Evolutionary conservation across 2,113 vertebrate genomes (phyloP).

Genomic region (Trochalopteron elliotii): DNA sequence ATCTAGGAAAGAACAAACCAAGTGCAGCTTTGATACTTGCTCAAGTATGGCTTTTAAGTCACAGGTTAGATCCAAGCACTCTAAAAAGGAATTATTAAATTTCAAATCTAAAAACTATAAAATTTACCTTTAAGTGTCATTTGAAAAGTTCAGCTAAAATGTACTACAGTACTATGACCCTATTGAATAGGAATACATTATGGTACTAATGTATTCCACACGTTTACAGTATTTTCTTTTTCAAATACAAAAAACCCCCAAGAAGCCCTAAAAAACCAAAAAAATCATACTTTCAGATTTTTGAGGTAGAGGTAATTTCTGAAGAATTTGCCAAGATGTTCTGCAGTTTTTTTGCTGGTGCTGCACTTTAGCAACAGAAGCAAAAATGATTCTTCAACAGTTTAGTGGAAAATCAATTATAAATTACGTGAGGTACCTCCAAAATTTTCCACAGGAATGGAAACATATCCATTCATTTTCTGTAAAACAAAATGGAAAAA

Average conservation of each 20-base stretch:
- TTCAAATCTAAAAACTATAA: background rate
- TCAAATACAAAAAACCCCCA: background rate
- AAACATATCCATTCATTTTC: slow-evolving; percentile 47
- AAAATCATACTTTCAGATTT: slow-evolving; percentile 10
- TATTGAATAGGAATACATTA: background rate
- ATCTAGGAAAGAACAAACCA: background rate
- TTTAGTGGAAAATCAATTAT: slow-evolving; percentile 69
- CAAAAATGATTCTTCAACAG: slow-evolving; percentile 31
- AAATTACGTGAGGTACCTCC: slow-evolving; percentile 48
- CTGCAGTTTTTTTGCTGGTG: slow-evolving; percentile 48
- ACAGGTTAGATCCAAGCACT: background rate
- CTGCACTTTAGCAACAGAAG: slow-evolving; percentile 24
- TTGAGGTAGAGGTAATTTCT: slow-evolving; percentile 42
- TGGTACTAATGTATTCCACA: background rate
- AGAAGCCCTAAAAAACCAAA: background rate
- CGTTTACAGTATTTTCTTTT: background rate
- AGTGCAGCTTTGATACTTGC: background rate
- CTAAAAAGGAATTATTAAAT: background rate
- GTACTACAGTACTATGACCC: background rate
- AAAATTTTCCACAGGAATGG: slow-evolving; percentile 52
- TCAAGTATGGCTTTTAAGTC: background rate
- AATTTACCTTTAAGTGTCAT: background rate
- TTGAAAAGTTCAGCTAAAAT: background rate
- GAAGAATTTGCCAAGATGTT: slow-evolving; percentile 50
- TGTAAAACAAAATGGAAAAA: slow-evolving; percentile 55